Conservation (phyloP, 2,797 vertebrate genomes). For the Onychomys torridus region DNA sequence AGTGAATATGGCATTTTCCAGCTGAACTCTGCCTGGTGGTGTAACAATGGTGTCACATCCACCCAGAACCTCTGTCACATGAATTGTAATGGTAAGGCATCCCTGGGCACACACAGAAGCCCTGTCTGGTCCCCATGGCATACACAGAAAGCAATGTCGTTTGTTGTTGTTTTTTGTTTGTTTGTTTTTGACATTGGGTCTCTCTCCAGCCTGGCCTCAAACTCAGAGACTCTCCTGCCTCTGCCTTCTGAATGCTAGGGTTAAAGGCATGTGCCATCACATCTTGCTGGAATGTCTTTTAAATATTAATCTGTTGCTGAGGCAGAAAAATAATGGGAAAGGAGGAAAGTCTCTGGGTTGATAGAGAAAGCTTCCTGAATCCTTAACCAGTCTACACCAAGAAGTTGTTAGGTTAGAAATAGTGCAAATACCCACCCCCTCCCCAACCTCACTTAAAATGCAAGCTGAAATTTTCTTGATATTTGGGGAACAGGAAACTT, state of each 20-base stretch:
- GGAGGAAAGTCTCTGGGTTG: not conserved
- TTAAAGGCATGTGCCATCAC: not conserved
- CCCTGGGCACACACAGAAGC: not conserved
- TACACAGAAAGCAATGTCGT: not conserved
- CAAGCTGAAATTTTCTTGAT: constrained; percentile 2
- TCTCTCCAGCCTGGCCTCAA: not conserved
- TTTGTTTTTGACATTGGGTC: not conserved
- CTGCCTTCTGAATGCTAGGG: not conserved
- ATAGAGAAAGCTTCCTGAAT: constrained; percentile 44
- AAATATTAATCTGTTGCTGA: constrained; percentile 18
- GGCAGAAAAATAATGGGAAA: constrained; percentile 51
- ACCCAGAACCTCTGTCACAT: constrained; percentile 86
- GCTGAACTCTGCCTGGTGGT: constrained; percentile 91
- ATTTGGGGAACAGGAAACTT: constrained; percentile 29
- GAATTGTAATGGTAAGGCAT: constrained; percentile 85
- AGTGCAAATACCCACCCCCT: not conserved
- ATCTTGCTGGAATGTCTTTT: not conserved
- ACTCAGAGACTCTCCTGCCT: not conserved
- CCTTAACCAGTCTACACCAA: not conserved
- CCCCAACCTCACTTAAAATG: constrained; percentile 20
- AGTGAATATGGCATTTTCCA: constrained; percentile 92
- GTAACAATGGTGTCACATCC: constrained; percentile 76
- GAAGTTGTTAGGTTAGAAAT: not conserved
- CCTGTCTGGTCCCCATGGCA: not conserved
- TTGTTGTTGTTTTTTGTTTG: not conserved